These are phyloP conservation scores for Buteo buteo DNA, from an alignment of 2,113 vertebrate genomes.

Conservation along the genomic window DNA sequence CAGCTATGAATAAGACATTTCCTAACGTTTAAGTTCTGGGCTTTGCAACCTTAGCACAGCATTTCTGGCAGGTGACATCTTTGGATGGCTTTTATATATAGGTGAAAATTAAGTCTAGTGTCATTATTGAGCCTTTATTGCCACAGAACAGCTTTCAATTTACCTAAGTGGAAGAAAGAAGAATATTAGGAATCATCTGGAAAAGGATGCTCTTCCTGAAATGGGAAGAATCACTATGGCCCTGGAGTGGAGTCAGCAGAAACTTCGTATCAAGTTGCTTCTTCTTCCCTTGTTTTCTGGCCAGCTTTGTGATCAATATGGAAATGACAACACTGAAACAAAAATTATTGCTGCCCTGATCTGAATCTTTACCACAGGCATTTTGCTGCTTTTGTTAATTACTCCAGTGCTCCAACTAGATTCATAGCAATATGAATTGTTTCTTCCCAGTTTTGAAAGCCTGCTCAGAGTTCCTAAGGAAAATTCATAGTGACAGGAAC, in stretches of 20 bases:
- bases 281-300: background rate
- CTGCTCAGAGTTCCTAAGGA: background rate
- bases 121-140: background rate
- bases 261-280: background rate
- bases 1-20: background rate
- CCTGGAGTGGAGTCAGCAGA: background rate
- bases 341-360: background rate
- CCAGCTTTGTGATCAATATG: background rate
- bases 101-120: background rate
- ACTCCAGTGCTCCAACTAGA: background rate
- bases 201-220: background rate
- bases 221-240: fast-evolving
- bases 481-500: background rate
- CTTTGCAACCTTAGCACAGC: background rate
- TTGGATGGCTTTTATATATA: background rate
- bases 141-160: background rate
- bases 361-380: background rate
- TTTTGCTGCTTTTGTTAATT: background rate
- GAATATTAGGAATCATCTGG: background rate
- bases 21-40: background rate
- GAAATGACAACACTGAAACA: background rate
- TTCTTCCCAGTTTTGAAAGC: background rate
- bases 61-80: background rate
- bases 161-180: background rate
- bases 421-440: background rate